These are phyloP conservation scores for Discoglossus pictus DNA, from an alignment of 2,797 vertebrate species.

Conservation along the genomic window DNA sequence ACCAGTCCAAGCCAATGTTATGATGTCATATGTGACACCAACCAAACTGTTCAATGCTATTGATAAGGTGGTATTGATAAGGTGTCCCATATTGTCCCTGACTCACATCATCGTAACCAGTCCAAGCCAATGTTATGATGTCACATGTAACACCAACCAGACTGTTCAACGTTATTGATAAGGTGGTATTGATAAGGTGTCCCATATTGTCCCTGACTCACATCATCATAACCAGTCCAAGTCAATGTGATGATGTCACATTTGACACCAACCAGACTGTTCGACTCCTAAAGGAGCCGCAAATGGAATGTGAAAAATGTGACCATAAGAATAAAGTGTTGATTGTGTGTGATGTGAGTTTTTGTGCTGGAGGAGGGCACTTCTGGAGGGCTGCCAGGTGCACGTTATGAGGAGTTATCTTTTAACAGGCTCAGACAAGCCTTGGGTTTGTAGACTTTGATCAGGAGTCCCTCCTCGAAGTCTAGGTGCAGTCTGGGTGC, in stretches of 20 bases:
- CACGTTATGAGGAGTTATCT: slow-evolving; percentile 34
- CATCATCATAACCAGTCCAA: slow-evolving; percentile 5
- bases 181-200: no score
- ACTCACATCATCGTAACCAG: slow-evolving; percentile 14
- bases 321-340: slow-evolving; percentile 31
- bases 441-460: slow-evolving; percentile 7
- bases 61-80: no score
- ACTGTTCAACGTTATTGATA: no score
- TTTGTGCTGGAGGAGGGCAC: slow-evolving; percentile 29
- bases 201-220: slow-evolving; percentile 6
- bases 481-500: slow-evolving; percentile 4
- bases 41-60: slow-evolving; percentile 9
- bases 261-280: slow-evolving; percentile 18
- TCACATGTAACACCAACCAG: slow-evolving; percentile 19
- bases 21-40: slow-evolving; percentile 34
- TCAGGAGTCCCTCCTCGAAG: slow-evolving; percentile 10
- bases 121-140: slow-evolving; percentile 23
- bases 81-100: not conserved
- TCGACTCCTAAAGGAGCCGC: slow-evolving; percentile 13
- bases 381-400: slow-evolving; percentile 41
- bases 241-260: slow-evolving; percentile 27
- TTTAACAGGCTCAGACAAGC: slow-evolving; percentile 7
- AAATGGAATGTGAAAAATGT: slow-evolving; percentile 37
- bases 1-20: slow-evolving; percentile 1
- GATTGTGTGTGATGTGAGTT: slow-evolving; percentile 33